These are phyloP conservation scores for Thelaira solivaga DNA, from an alignment of 2,888 invertebrate species.

Conservation along the genomic window DNA sequence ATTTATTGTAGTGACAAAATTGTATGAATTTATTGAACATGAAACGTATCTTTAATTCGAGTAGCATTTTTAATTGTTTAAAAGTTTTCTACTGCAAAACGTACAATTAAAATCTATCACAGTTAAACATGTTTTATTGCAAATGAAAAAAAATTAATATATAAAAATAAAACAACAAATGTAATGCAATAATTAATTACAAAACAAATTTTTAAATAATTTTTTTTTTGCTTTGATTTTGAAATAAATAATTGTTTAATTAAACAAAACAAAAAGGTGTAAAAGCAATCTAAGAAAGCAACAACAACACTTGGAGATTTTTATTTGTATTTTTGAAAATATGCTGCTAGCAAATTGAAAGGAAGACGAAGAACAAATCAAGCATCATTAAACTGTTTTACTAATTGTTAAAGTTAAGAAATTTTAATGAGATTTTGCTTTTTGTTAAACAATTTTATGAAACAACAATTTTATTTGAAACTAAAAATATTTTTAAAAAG, in stretches of 20 bases:
- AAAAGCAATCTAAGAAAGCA: neutral
- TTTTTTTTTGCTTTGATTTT: constrained; percentile 6
- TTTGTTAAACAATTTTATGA: too few species aligned
- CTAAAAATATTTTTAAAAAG: too few species aligned
- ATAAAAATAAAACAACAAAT: neutral
- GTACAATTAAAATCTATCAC: constrained; percentile 12
- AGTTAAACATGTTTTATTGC: neutral
- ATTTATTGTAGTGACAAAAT: constrained; percentile 11
- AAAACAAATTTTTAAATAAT: neutral
- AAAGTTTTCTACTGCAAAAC: neutral
- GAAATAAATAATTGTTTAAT: constrained; percentile 42
- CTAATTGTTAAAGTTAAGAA: too few species aligned
- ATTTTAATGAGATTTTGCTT: too few species aligned
- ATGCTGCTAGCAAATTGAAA: too few species aligned
- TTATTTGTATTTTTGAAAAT: neutral
- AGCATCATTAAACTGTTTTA: too few species aligned
- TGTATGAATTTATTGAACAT: constrained; percentile 11
- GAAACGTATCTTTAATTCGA: constrained; percentile 28
- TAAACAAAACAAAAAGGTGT: constrained; percentile 42
- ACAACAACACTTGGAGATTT: neutral
- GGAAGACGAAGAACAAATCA: too few species aligned
- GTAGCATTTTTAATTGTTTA: constrained; percentile 43
- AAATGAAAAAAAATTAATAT: too few species aligned
- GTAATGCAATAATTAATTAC: constrained; percentile 47
- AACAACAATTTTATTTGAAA: too few species aligned